Evolutionary conservation across 2,888 invertebrate species (phyloP), one percentile per base, ranked within the genome.

Genomic region (Lasioglossum malachurum): DNA sequence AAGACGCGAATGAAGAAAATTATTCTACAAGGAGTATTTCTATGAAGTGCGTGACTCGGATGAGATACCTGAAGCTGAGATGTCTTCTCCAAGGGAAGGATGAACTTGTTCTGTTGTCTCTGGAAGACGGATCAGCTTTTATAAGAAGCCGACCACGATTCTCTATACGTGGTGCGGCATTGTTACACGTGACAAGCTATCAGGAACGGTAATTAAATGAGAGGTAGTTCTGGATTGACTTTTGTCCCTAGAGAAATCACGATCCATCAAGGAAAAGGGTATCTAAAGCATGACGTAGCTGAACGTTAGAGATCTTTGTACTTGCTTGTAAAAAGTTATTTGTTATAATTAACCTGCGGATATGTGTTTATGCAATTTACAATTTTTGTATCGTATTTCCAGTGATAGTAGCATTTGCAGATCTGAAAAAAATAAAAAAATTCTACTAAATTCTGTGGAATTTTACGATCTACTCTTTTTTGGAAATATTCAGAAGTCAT

Each of bases 221-320:
- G 49, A n/a, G 72, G 31, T 44, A 57, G 49, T 46, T 72, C 53
- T 93, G 90, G 90, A 93, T 93, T 88, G 89, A 69, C 69, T 87
- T 88, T 78, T 80, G 80, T 83, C 93, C 82, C 92, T 38, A 84
- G 93, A 93, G 93, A 93, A 93, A 93, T 93, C 81, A 78, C 38
- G 8, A 27, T 60, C 72, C 12, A 71, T 77, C 69, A 0, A 41
- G 38, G 41, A 69, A 12, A 38, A 38, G 23, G 38, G 35, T 69
- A n/a, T 41, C 12, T 41, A 8, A 41, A 10, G 19, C 35, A 23
- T 10, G 31, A 19, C 8, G 19, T 19, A 38, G 38, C 38, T 35
- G 35, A 10, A 69, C 14, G 10, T 1, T 23, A 38, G 35, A 38
- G 23, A 14, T 16, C 4, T 27, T 67, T 67, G 8, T 23, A 69